Conservation (phyloP, 2,888 invertebrate genomes). For the Eupelmus urozonus region DNA sequence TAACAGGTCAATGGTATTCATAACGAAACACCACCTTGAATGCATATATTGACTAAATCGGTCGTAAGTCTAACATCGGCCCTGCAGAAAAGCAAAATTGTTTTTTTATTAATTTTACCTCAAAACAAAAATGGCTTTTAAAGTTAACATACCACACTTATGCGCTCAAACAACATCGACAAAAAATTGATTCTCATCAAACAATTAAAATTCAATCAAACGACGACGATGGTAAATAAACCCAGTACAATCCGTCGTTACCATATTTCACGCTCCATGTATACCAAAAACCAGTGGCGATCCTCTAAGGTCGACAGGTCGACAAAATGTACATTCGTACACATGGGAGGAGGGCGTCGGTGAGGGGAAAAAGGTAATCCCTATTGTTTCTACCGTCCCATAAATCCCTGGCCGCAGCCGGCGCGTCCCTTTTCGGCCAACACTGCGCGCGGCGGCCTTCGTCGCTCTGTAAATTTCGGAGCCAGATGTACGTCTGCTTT, state of each 20-base stretch:
- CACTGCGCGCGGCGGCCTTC: slow-evolving; percentile 52
- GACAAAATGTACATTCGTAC: slow-evolving; percentile 30
- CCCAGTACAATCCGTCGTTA: too few relatives aligned
- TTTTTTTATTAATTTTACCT: too few relatives aligned
- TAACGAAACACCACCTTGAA: too few relatives aligned
- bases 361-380: slow-evolving; percentile 66
- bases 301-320: slow-evolving; percentile 35
- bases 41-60: too few relatives aligned
- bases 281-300: slow-evolving; percentile 39
- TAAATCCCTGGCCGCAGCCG: slow-evolving; percentile 64
- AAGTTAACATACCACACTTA: too few relatives aligned
- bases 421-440: slow-evolving; percentile 36
- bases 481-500: slow-evolving; percentile 72
- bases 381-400: slow-evolving; percentile 72
- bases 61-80: too few relatives aligned
- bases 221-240: neutral
- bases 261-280: slow-evolving; percentile 27
- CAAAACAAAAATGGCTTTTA: too few relatives aligned
- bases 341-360: neutral
- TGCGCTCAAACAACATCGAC: neutral
- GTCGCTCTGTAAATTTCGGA: slow-evolving; percentile 68
- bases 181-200: neutral
- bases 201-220: neutral
- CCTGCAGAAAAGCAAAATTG: too few relatives aligned
- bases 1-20: too few relatives aligned